Evolutionary conservation across 2,888 invertebrate species (phyloP).

Genomic region (Bugula neritina): DNA sequence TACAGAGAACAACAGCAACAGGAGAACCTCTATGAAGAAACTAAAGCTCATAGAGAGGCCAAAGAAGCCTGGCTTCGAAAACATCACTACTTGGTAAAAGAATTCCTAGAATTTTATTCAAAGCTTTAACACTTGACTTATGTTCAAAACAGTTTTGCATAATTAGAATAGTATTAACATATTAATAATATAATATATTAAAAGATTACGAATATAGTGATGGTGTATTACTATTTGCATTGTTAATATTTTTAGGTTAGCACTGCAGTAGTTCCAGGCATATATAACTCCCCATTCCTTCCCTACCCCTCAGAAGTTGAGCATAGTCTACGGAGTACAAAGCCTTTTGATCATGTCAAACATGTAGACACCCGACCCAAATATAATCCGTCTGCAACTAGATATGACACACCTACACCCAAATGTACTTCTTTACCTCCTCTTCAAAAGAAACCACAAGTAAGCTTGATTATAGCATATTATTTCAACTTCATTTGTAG

Average conservation of each 20-base stretch:
- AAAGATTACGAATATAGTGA: too few species aligned
- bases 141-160: too few species aligned
- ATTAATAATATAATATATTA: too few species aligned
- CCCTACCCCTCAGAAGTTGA: constrained; percentile 46
- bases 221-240: too few species aligned
- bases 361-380: constrained; percentile 33
- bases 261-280: constrained; percentile 49
- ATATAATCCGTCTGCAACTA: constrained; percentile 45
- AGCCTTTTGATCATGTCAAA: constrained; percentile 39
- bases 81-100: constrained; percentile 45
- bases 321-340: constrained; percentile 40
- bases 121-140: too few species aligned
- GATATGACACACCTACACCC: constrained; percentile 41
- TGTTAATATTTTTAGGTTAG: constrained; percentile 32
- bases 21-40: constrained; percentile 35
- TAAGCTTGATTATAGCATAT: constrained; percentile 31
- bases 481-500: too few species aligned
- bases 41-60: constrained; percentile 35
- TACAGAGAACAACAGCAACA: constrained; percentile 45
- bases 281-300: constrained; percentile 50
- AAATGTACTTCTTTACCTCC: constrained; percentile 41
- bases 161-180: too few species aligned
- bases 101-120: too few species aligned
- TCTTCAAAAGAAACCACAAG: constrained; percentile 46
- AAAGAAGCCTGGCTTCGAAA: constrained; percentile 41